Evolutionary conservation across 2,888 invertebrate species (phyloP).

Genomic region (Tolmerus cingulatus): DNA sequence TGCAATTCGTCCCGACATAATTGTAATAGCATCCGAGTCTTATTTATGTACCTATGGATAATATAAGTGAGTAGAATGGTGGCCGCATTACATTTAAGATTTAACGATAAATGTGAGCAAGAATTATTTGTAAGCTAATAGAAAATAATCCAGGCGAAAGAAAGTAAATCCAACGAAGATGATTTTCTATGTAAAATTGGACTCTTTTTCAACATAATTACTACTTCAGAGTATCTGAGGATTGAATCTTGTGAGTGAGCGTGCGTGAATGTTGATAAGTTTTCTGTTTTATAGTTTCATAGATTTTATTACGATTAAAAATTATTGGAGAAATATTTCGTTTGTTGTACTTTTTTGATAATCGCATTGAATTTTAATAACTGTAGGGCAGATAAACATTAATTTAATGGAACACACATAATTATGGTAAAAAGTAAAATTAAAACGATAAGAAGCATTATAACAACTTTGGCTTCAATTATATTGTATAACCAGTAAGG

Average conservation of each 20-base stretch:
- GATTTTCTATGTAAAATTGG: neutral
- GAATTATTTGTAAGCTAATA: slow-evolving; percentile 9
- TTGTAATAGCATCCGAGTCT: slow-evolving; percentile 21
- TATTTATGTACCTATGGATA: slow-evolving; percentile 29
- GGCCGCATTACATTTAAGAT: neutral
- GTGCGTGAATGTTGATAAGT: slow-evolving; percentile 6
- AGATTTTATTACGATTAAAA: slow-evolving; percentile 27
- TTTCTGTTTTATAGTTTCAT: slow-evolving; percentile 16
- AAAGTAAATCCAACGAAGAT: slow-evolving; percentile 6
- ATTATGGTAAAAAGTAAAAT: slow-evolving; percentile 15
- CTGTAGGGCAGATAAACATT: slow-evolving; percentile 31
- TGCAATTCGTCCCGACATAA: slow-evolving; percentile 27
- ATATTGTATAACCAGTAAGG: slow-evolving; percentile 33
- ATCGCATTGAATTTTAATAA: slow-evolving; percentile 34
- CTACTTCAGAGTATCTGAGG: neutral
- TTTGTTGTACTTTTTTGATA: slow-evolving; percentile 37
- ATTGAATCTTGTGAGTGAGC: neutral
- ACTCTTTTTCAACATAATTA: neutral
- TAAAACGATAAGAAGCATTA: slow-evolving; percentile 14
- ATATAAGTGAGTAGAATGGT: neutral
- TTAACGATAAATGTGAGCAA: slow-evolving; percentile 25
- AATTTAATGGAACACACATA: slow-evolving; percentile 14
- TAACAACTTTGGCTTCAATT: slow-evolving; percentile 23
- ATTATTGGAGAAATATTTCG: slow-evolving; percentile 16
- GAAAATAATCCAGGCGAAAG: neutral